phyloP scores from a whole-genome alignment of 2,888 invertebrate species.

The Terebella lapidaria region DNA sequence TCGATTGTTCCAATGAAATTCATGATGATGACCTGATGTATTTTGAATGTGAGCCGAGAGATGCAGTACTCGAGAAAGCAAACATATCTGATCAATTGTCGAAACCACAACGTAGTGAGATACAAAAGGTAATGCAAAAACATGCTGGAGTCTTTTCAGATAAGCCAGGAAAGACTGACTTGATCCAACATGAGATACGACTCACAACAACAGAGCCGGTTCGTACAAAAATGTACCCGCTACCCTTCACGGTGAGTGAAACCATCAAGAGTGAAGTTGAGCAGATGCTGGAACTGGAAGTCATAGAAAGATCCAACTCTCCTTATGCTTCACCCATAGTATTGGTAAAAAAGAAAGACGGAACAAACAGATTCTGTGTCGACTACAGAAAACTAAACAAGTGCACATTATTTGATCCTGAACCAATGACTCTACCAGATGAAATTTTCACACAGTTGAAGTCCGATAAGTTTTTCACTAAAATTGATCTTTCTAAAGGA shows the following conservation, averaged over 20 bases:
- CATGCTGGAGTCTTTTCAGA: too few species aligned
- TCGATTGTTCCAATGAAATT: too few species aligned
- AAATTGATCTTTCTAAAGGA: conserved; percentile 2
- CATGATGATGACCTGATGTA: too few species aligned
- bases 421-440: not conserved
- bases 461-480: not conserved
- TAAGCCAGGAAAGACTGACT: too few species aligned
- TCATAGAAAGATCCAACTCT: not conserved
- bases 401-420: not conserved
- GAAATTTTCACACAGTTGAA: not conserved
- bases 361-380: not conserved
- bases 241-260: not conserved
- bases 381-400: not conserved
- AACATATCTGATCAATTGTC: not conserved
- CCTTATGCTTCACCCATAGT: conserved; percentile 1
- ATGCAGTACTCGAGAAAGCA: too few species aligned
- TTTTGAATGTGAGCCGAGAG: too few species aligned
- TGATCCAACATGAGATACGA: too few species aligned
- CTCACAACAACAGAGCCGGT: not conserved
- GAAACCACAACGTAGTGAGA: not conserved
- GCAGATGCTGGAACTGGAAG: not conserved
- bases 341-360: not conserved
- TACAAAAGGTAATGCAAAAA: too few species aligned
- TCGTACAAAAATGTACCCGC: not conserved
- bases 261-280: not conserved